phyloP scores from a whole-genome alignment of 2,113 vertebrate genomes.

The Nanger granti region DNA sequence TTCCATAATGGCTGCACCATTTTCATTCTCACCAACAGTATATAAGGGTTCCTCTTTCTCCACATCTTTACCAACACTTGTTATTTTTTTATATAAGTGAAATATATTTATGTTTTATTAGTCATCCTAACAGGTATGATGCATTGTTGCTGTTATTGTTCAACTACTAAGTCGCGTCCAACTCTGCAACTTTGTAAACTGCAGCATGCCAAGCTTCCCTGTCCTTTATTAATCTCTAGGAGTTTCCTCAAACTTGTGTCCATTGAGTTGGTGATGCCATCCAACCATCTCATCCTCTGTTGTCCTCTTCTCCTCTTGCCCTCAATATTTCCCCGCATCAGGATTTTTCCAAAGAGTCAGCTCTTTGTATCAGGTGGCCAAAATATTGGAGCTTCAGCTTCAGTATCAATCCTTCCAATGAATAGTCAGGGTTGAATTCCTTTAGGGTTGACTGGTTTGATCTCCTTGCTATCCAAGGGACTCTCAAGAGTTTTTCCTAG shows the following conservation, averaged over 20 bases:
- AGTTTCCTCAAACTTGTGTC: not conserved
- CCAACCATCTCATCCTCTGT: not conserved
- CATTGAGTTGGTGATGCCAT: not conserved
- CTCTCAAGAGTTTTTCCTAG: not conserved
- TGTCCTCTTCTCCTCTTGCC: not conserved
- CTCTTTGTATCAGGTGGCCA: not conserved
- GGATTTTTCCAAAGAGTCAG: not conserved
- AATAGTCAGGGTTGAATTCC: not conserved
- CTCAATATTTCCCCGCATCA: not conserved
- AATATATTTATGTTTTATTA: not conserved
- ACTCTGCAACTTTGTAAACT: not conserved
- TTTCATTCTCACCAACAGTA: not conserved
- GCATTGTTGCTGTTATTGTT: not conserved
- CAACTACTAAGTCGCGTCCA: accelerated
- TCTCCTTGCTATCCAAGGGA: not conserved
- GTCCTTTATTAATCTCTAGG: not conserved
- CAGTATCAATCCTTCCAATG: not conserved
- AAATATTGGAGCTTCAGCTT: not conserved
- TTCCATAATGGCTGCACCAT: not conserved
- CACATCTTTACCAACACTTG: not conserved
- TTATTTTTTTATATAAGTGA: not conserved
- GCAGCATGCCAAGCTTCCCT: not conserved
- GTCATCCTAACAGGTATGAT: not conserved
- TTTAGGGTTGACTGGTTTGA: not conserved
- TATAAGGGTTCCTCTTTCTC: not conserved